These are phyloP conservation scores for Dolichoris vasculosae DNA, from an alignment of 1,140 invertebrate species.

Conservation along the genomic window DNA sequence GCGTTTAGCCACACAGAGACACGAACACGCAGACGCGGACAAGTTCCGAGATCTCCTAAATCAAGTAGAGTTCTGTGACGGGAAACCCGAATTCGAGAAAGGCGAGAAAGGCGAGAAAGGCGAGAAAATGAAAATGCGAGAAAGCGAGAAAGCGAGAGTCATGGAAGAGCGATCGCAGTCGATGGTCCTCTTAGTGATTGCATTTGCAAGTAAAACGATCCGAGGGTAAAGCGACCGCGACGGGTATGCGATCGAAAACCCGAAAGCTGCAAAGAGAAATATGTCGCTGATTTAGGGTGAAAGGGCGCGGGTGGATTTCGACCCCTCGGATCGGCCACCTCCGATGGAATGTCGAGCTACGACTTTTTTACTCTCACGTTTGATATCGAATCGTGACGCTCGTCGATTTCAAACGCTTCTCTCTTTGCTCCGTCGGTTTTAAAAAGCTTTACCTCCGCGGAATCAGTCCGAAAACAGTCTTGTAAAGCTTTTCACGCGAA, in stretches of 20 bases:
- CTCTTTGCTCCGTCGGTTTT: too few relatives aligned
- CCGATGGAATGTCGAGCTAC: not conserved
- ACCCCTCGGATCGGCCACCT: too few relatives aligned
- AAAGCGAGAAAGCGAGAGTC: slow-evolving; percentile 48
- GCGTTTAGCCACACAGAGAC: not conserved
- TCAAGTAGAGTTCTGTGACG: not conserved
- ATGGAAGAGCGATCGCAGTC: slow-evolving; percentile 64
- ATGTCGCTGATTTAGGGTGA: slow-evolving; percentile 57
- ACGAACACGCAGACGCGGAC: not conserved
- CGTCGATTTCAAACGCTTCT: slow-evolving; percentile 38
- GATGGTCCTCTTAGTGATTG: slow-evolving; percentile 70
- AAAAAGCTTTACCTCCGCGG: too few relatives aligned
- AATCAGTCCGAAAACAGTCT: too few relatives aligned
- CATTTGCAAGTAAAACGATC: slow-evolving; percentile 72
- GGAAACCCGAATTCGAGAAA: not conserved
- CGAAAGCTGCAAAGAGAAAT: slow-evolving; percentile 56
- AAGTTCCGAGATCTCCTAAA: not conserved
- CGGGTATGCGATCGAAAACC: slow-evolving; percentile 33
- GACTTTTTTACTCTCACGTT: slow-evolving; percentile 27
- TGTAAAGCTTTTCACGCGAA: too few relatives aligned
- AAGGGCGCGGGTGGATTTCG: slow-evolving; percentile 12
- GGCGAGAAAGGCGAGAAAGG: not conserved
- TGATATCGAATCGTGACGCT: slow-evolving; percentile 33
- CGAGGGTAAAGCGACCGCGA: slow-evolving; percentile 52
- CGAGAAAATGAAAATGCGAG: not conserved